phyloP scores from a whole-genome alignment of 2,888 invertebrate species.

The Drosophila affinis region DNA sequence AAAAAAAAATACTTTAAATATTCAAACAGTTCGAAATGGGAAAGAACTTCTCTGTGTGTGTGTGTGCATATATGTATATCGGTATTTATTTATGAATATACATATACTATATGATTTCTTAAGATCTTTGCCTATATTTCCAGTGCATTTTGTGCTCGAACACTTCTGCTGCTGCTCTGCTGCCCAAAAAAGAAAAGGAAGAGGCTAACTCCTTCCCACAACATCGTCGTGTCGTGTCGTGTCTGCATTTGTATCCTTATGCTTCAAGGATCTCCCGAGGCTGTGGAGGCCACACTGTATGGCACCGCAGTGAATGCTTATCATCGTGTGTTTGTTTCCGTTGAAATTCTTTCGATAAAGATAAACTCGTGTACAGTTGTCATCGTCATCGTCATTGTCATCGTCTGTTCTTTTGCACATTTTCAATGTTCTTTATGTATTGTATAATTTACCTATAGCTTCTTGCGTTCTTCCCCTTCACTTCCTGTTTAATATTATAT shows the following conservation, averaged over 20 bases:
- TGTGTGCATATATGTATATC: slow-evolving; percentile 9
- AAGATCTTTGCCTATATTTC: slow-evolving; percentile 44
- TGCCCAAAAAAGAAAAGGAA: slow-evolving; percentile 10
- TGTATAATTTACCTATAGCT: slow-evolving; percentile 68
- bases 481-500: slow-evolving; percentile 27
- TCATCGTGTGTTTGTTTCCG: neutral
- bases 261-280: neutral
- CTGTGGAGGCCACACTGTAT: neutral
- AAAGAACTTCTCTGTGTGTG: slow-evolving; percentile 16
- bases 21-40: slow-evolving; percentile 15
- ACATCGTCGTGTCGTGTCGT: no score
- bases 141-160: slow-evolving; percentile 27
- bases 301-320: neutral
- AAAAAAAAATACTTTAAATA: slow-evolving; percentile 1
- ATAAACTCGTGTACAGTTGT: slow-evolving; percentile 15
- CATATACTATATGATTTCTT: slow-evolving; percentile 43
- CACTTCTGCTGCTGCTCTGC: slow-evolving; percentile 10
- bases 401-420: slow-evolving; percentile 15
- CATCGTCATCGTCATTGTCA: neutral
- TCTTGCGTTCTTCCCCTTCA: slow-evolving; percentile 23
- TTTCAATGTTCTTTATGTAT: slow-evolving; percentile 37
- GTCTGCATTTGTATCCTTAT: neutral
- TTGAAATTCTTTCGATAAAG: slow-evolving; percentile 14
- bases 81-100: slow-evolving; percentile 23
- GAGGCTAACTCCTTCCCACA: neutral